Evolutionary conservation across 1,140 invertebrate genomes (phyloP), one percentile per base, ranked within the genome.

Genomic region (Periplaneta americana): DNA sequence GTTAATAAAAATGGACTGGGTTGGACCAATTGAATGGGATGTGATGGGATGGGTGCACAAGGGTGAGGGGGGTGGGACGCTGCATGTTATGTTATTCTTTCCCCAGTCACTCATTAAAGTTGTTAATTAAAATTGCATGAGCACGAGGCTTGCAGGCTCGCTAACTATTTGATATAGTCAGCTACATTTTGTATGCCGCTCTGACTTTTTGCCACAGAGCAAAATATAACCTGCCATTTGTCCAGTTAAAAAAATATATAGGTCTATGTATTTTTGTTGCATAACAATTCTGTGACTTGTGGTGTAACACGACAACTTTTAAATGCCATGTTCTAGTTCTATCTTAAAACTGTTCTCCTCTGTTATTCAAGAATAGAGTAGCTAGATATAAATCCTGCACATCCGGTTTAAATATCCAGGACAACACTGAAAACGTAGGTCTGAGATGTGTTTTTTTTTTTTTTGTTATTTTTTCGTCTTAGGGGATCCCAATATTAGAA

Each of bases 41-140:
- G 22, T 10, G 33, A 34, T 10, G 33, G 33, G 76, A 34, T 34
- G n/a, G 34, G 35, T 37, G 34, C 15, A 37, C 11, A 36, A 8
- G 34, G 76, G 34, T n/a, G n/a, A 10, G 10, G 18, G 74, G 8
- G 76, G 33, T 0, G 74, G 75, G 31, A 9, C 32, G 75, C 31
- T 34, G 33, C 18, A 13, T 6, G 22, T 28, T 35, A n/a, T 78
- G 76, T 78, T 78, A 37, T 78, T 78, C 76, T 78, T 78, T 78
- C 76, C 34, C 76, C 76, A 15, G 10, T 36, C 76, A 78, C 76
- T 78, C 76, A 78, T 78, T 78, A 78, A 78, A 78, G 76, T 78
- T 36, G 34, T 34, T 78, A 78, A 78, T 78, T 78, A 78, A 78
- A 39, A 78, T 78, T 78, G 76, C 76, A 78, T 78, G 76, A 78